phyloP scores from a whole-genome alignment of 2,113 vertebrate genomes.

The Mormyrus lacerda region DNA sequence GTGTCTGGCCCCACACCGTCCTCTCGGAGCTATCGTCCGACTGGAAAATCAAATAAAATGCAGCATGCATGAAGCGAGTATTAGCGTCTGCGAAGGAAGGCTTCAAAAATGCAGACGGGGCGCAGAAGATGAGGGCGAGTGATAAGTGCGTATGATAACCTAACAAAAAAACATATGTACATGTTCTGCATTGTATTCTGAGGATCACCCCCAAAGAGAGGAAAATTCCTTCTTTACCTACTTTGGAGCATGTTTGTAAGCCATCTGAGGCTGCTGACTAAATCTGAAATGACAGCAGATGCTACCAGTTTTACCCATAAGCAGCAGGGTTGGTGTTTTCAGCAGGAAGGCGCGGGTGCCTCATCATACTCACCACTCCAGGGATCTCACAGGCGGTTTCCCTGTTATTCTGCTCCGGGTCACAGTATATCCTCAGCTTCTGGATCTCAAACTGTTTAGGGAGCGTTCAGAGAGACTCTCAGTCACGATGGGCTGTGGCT shows the following conservation, averaged over 20 bases:
- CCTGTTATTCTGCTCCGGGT: slow-evolving; percentile 86
- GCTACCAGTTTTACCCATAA: background rate
- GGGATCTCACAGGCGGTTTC: slow-evolving; percentile 94
- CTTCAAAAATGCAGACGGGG: slow-evolving; percentile 1
- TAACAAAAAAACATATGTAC: background rate
- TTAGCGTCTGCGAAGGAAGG: background rate
- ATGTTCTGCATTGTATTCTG: background rate
- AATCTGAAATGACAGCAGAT: background rate
- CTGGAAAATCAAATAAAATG: slow-evolving; percentile 25
- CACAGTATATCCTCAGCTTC: slow-evolving; percentile 93
- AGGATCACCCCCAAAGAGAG: background rate
- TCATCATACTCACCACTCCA: slow-evolving; percentile 77
- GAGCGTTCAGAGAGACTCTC: background rate
- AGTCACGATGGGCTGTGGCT: background rate
- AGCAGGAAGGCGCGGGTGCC: background rate
- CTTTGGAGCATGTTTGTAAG: background rate
- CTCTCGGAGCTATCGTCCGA: slow-evolving; percentile 6
- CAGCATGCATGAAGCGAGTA: background rate
- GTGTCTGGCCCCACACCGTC: slow-evolving; percentile 30
- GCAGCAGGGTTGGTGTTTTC: background rate
- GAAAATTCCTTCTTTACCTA: background rate
- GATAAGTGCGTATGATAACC: background rate
- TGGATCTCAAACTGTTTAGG: slow-evolving; percentile 85
- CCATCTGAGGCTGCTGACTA: background rate
- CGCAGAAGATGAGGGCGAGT: background rate